A percentile compares a stretch with the other conserved stretches of the same genome.
Conservation (phyloP, 2,888 invertebrate genomes). For the Melanotus villosus region DNA sequence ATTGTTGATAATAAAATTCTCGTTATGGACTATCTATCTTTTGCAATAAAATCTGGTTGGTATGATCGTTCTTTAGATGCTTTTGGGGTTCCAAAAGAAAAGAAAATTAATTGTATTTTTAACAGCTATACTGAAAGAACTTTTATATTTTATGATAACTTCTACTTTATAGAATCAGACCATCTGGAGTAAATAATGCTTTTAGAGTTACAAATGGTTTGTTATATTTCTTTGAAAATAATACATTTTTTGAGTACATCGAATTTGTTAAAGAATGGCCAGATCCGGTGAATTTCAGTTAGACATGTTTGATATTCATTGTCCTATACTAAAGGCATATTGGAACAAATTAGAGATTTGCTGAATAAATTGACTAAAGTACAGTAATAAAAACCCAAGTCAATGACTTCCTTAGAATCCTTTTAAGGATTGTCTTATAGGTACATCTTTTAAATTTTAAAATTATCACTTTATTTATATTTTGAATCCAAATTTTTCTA, state of each 20-base stretch:
- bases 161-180: constrained; percentile 8
- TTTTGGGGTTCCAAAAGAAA: constrained; percentile 9
- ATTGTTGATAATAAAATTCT: constrained; percentile 17
- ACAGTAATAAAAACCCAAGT: too few relatives aligned
- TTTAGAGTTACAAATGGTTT: constrained; percentile 4
- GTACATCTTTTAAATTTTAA: too few relatives aligned
- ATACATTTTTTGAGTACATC: not conserved
- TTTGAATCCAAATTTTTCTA: too few relatives aligned
- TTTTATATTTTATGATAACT: constrained; percentile 21
- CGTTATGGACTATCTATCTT: constrained; percentile 7
- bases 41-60: constrained; percentile 17
- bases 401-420: too few relatives aligned
- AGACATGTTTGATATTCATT: too few relatives aligned
- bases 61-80: constrained; percentile 13
- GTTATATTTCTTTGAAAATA: constrained; percentile 1
- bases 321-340: too few relatives aligned
- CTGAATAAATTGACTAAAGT: too few relatives aligned
- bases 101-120: constrained; percentile 21
- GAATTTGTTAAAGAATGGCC: not conserved
- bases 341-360: too few relatives aligned
- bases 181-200: not conserved
- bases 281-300: too few relatives aligned
- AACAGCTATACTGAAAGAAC: constrained; percentile 21
- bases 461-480: too few relatives aligned
- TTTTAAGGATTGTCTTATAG: too few relatives aligned